These are phyloP conservation scores for Sceloporus undulatus DNA, from an alignment of 2,113 vertebrate species.

Conservation along the genomic window DNA sequence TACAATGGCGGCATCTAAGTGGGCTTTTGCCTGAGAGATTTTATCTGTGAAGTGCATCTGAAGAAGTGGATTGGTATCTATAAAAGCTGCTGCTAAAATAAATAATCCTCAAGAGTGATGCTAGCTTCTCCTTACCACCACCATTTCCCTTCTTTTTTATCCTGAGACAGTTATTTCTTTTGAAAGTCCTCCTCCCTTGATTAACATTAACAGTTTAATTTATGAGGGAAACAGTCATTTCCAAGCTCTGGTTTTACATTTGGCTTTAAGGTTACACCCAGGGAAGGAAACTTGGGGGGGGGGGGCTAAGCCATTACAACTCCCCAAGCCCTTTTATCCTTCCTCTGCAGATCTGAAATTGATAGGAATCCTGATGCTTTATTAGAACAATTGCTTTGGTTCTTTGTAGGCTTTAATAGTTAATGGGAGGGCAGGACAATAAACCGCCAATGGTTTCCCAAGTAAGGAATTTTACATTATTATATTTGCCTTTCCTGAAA, in stretches of 20 bases:
- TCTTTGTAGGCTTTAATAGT: slow-evolving; percentile 53
- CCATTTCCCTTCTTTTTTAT: too few relatives aligned
- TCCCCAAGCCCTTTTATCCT: neutral
- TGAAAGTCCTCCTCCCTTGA: too few relatives aligned
- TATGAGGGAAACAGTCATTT: too few relatives aligned
- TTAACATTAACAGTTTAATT: too few relatives aligned
- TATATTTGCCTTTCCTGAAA: slow-evolving; percentile 73
- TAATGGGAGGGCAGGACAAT: slow-evolving; percentile 50
- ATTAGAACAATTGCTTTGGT: slow-evolving; percentile 20
- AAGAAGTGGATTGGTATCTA: too few relatives aligned
- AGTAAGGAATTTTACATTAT: slow-evolving; percentile 70
- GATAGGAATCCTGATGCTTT: slow-evolving; percentile 25
- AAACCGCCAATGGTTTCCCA: slow-evolving; percentile 55
- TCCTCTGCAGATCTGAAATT: slow-evolving; percentile 38
- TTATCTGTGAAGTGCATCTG: too few relatives aligned
- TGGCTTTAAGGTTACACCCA: slow-evolving; percentile 15
- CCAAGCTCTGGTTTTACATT: neutral
- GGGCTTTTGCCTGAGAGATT: too few relatives aligned
- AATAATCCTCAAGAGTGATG: too few relatives aligned
- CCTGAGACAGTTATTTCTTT: too few relatives aligned
- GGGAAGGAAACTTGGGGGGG: neutral
- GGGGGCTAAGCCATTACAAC: neutral
- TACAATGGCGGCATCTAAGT: too few relatives aligned
- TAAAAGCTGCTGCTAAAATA: too few relatives aligned
- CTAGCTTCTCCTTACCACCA: too few relatives aligned